Conservation (phyloP, 2,888 invertebrate species). For the Brenthis daphne region DNA sequence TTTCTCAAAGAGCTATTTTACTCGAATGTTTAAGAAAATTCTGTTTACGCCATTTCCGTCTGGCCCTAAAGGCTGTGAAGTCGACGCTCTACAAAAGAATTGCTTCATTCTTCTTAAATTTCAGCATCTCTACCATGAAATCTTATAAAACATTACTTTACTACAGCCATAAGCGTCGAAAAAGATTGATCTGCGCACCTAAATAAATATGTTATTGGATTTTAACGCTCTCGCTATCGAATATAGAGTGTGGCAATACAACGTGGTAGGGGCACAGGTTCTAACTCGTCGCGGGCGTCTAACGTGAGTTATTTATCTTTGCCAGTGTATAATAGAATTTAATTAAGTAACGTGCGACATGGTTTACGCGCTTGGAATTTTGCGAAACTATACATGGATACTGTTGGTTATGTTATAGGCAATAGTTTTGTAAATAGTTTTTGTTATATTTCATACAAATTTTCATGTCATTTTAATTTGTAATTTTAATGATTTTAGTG, state of each 20-base stretch:
- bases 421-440: background rate
- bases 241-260: background rate
- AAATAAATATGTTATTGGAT: background rate
- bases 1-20: background rate
- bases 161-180: too few relatives aligned
- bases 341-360: slow-evolving; percentile 79
- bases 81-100: slow-evolving; percentile 60
- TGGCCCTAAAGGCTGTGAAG: slow-evolving; percentile 36
- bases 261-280: slow-evolving; percentile 40
- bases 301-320: slow-evolving; percentile 77
- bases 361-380: slow-evolving; percentile 71
- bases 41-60: slow-evolving; percentile 32
- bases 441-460: background rate
- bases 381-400: slow-evolving; percentile 43
- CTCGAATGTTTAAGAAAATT: slow-evolving; percentile 25
- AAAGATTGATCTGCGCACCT: background rate
- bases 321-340: slow-evolving; percentile 77
- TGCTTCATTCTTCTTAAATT: slow-evolving; percentile 75
- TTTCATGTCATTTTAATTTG: background rate
- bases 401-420: background rate
- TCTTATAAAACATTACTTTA: too few relatives aligned
- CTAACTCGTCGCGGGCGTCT: slow-evolving; percentile 44
- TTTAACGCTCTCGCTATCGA: background rate
- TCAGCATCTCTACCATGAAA: slow-evolving; percentile 26
- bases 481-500: too few relatives aligned